A percentile compares a stretch with the other conserved stretches of the same genome.
Evolutionary conservation across 1,140 invertebrate species (phyloP).

Genomic region (Babylonia areolata): DNA sequence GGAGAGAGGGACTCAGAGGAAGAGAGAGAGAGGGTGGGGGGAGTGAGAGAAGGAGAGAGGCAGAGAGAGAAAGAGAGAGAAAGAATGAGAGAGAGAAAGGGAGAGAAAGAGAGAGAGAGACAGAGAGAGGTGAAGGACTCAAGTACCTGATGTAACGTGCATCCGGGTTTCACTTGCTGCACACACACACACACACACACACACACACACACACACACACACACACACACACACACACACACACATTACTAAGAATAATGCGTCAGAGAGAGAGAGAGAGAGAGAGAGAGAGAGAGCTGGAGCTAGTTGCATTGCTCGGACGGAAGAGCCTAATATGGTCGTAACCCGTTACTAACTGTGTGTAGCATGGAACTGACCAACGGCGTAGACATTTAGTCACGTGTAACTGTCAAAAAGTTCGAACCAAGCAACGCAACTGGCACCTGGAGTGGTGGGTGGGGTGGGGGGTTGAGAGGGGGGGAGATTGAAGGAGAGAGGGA

Average conservation of each 20-base stretch:
- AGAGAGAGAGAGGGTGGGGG: neutral
- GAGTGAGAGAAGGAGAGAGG: neutral
- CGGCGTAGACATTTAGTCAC: too few relatives aligned
- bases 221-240: conserved; percentile 7
- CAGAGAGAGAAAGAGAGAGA: conserved; percentile 11
- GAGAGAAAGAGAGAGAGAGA: conserved; percentile 13
- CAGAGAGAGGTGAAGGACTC: neutral
- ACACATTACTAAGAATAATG: neutral
- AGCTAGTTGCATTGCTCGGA: too few relatives aligned
- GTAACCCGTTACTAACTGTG: too few relatives aligned
- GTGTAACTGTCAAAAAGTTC: too few relatives aligned
- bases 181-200: conserved; percentile 7
- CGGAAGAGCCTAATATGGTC: too few relatives aligned
- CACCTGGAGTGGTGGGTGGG: too few relatives aligned
- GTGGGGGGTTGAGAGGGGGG: neutral
- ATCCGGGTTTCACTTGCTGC: neutral
- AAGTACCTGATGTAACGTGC: neutral
- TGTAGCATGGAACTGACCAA: too few relatives aligned
- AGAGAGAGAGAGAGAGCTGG: too few relatives aligned
- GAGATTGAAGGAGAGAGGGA: too few relatives aligned
- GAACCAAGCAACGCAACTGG: too few relatives aligned
- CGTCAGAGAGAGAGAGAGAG: neutral
- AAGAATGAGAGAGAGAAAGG: conserved; percentile 47
- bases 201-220: conserved; percentile 21
- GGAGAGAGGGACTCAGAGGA: neutral